phyloP scores from a whole-genome alignment of 2,888 invertebrate genomes.

The Epsilonema sp. region DNA sequence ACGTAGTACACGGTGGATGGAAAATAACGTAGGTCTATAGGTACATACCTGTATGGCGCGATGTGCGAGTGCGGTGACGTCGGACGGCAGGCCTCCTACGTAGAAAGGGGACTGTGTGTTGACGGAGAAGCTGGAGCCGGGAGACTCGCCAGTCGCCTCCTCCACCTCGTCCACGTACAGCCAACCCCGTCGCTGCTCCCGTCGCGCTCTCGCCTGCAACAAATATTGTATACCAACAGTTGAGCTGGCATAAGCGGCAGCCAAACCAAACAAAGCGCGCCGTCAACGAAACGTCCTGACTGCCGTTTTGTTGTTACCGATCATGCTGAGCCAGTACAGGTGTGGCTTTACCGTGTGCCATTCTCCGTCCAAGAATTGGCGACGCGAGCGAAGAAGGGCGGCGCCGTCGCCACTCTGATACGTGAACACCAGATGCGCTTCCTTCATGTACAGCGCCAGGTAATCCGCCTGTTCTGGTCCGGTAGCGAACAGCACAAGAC shows the following conservation, averaged over 20 bases:
- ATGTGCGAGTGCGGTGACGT: constrained; percentile 5
- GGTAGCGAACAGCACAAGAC: constrained; percentile 59
- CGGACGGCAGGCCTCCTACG: constrained; percentile 30
- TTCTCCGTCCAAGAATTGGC: constrained; percentile 16
- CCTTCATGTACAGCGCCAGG: constrained; percentile 62
- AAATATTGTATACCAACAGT: not conserved
- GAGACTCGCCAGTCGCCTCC: constrained; percentile 17
- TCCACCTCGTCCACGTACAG: constrained; percentile 29
- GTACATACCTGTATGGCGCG: not conserved
- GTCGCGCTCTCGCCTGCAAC: constrained; percentile 16
- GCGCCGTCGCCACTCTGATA: constrained; percentile 64
- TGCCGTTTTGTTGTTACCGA: too few relatives aligned
- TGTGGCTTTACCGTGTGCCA: constrained; percentile 24
- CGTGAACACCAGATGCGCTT: constrained; percentile 60
- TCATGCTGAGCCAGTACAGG: too few relatives aligned
- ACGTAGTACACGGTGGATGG: too few relatives aligned
- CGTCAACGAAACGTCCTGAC: not conserved
- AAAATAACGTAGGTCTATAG: too few relatives aligned
- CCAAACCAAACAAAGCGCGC: constrained; percentile 8
- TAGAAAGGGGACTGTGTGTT: constrained; percentile 29
- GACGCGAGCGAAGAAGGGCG: constrained; percentile 33
- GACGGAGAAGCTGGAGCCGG: constrained; percentile 19
- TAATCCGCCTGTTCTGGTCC: constrained; percentile 44
- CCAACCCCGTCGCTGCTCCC: constrained; percentile 18
- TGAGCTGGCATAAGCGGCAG: not conserved